Percentiles rank a stretch among this genome's conserved stretches.
Evolutionary conservation across 2,113 vertebrate species (phyloP).

Genomic region (Nesoenas mayeri): DNA sequence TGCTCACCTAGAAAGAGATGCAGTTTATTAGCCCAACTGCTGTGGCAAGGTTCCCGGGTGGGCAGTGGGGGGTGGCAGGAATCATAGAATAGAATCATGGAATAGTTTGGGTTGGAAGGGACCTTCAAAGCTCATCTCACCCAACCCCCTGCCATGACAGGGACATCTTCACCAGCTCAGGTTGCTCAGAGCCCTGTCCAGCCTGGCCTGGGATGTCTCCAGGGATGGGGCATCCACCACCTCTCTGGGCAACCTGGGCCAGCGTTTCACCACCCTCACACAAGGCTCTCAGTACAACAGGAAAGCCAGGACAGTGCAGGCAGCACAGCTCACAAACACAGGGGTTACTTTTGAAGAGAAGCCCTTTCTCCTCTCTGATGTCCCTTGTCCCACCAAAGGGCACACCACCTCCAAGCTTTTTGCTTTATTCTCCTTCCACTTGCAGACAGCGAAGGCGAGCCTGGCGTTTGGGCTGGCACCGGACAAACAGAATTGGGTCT

Average conservation of each 20-base stretch:
- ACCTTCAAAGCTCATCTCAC: no score
- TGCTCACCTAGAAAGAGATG: not conserved
- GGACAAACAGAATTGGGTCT: not conserved
- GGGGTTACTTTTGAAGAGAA: not conserved
- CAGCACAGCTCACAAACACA: not conserved
- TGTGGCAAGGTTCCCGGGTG: not conserved
- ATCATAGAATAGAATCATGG: no score
- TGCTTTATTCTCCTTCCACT: not conserved
- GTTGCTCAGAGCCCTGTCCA: no score
- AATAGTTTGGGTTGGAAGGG: no score
- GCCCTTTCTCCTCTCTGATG: not conserved
- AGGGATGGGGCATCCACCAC: no score
- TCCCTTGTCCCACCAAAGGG: not conserved
- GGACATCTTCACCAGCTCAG: no score
- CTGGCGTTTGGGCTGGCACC: no score
- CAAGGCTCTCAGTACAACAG: not conserved
- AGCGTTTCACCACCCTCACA: not conserved
- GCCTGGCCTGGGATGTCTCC: no score
- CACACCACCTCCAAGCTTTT: fast-evolving
- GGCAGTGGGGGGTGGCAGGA: not conserved
- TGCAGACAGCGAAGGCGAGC: fast-evolving
- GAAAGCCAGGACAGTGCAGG: not conserved
- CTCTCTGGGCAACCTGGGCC: no score
- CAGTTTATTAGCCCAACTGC: not conserved
- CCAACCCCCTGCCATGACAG: no score